Evolutionary conservation across 2,797 vertebrate genomes (phyloP).

Genomic region (Petrocephalus sullivani): DNA sequence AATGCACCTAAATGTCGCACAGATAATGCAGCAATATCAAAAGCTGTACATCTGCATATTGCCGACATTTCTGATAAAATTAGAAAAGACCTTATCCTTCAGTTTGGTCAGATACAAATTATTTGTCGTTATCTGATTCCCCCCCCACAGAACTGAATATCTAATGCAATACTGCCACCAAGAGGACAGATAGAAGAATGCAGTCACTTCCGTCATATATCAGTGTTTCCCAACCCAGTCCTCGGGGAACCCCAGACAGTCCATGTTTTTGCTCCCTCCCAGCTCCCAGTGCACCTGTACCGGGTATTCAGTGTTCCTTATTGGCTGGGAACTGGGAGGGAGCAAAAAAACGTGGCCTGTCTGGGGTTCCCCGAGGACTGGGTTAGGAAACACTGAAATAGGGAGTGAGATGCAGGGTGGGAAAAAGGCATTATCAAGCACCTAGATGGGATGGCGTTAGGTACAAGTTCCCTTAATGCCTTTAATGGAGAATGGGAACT

Average conservation of each 20-base stretch:
- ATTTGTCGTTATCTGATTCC: not conserved
- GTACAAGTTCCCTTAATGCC: not conserved
- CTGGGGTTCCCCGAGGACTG: too few relatives aligned
- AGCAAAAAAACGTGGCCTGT: too few relatives aligned
- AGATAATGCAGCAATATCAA: not conserved
- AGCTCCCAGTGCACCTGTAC: too few relatives aligned
- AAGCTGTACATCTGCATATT: not conserved
- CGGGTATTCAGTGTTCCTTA: too few relatives aligned
- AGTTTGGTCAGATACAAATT: not conserved
- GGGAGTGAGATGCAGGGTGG: not conserved
- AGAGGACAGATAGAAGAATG: not conserved
- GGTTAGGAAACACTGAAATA: too few relatives aligned
- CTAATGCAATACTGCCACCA: conserved; percentile 10
- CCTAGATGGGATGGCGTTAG: not conserved
- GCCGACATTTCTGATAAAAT: not conserved
- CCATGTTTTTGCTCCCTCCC: too few relatives aligned
- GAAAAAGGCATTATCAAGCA: not conserved
- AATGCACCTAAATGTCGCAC: not conserved
- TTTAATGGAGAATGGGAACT: not conserved
- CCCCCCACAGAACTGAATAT: not conserved
- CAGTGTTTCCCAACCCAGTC: too few relatives aligned
- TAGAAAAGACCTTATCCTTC: not conserved
- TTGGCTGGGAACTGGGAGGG: too few relatives aligned
- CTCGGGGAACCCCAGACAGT: too few relatives aligned
- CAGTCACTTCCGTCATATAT: not conserved